Conservation (phyloP, 2,113 vertebrate species). For the Dasyurus viverrinus region DNA sequence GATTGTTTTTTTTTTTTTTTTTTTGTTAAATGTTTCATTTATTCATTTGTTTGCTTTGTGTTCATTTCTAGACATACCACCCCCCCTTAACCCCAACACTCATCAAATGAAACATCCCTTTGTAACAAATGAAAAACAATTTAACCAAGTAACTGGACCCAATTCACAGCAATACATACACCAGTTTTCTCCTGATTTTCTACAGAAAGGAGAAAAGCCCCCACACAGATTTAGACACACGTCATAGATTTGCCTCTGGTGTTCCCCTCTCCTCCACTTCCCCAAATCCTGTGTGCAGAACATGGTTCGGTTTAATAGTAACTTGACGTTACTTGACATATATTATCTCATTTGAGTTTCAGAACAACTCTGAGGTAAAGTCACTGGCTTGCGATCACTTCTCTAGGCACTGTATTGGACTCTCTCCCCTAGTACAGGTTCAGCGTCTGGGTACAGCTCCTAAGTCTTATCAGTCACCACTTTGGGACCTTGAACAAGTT, state of each 20-base stretch:
- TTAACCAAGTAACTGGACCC: background rate
- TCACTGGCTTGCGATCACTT: background rate
- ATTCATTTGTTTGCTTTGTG: background rate
- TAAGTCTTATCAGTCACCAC: background rate
- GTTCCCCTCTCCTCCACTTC: background rate
- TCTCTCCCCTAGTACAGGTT: background rate
- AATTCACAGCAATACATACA: background rate
- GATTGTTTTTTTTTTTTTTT: background rate
- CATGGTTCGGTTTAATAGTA: background rate
- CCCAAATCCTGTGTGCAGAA: background rate
- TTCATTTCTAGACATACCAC: background rate
- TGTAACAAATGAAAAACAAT: background rate
- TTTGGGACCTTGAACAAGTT: background rate
- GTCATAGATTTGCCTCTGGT: background rate
- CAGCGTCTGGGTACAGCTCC: background rate
- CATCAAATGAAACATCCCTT: background rate
- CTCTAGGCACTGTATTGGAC: background rate
- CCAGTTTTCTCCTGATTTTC: background rate
- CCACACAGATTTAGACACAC: background rate
- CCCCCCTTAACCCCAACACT: background rate
- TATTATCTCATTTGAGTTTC: background rate
- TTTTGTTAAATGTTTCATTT: background rate
- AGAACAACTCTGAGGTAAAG: background rate
- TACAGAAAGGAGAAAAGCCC: background rate
- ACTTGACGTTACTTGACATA: background rate